A percentile compares a stretch with the other conserved stretches of the same genome.
Evolutionary conservation across 2,888 invertebrate genomes (phyloP).

Genomic region (Megastigmus dorsalis): DNA sequence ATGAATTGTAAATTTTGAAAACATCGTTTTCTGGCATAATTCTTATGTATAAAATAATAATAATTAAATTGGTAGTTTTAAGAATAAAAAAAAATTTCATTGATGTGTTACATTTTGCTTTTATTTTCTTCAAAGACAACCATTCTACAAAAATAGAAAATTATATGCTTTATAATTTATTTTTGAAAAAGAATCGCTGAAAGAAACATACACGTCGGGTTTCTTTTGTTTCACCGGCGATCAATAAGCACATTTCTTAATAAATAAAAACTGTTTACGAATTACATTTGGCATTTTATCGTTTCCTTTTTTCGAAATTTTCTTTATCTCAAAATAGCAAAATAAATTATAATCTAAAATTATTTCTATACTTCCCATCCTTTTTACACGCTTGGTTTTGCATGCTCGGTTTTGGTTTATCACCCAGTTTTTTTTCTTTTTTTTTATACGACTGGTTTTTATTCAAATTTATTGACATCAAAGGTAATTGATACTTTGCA

Average conservation of each 20-base stretch:
- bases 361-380: no score
- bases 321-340: no score
- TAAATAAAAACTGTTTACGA: background rate
- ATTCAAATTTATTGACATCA: constrained; percentile 24
- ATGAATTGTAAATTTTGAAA: no score
- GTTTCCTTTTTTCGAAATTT: no score
- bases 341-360: no score
- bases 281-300: background rate
- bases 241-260: constrained; percentile 1
- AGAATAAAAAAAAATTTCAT: background rate
- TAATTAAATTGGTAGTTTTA: no score
- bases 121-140: constrained; percentile 44
- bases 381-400: no score
- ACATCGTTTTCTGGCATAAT: no score
- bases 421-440: background rate
- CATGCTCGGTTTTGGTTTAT: background rate
- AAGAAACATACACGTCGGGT: background rate
- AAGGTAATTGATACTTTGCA: constrained; percentile 31
- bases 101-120: constrained; percentile 19
- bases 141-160: constrained; percentile 51
- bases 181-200: constrained; percentile 16
- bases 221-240: background rate
- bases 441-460: background rate
- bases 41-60: no score
- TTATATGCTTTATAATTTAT: constrained; percentile 35